Percentiles rank a stretch among this genome's conserved stretches.
Conservation (phyloP, 1,140 invertebrate genomes). For the Oscheius sp. region DNA sequence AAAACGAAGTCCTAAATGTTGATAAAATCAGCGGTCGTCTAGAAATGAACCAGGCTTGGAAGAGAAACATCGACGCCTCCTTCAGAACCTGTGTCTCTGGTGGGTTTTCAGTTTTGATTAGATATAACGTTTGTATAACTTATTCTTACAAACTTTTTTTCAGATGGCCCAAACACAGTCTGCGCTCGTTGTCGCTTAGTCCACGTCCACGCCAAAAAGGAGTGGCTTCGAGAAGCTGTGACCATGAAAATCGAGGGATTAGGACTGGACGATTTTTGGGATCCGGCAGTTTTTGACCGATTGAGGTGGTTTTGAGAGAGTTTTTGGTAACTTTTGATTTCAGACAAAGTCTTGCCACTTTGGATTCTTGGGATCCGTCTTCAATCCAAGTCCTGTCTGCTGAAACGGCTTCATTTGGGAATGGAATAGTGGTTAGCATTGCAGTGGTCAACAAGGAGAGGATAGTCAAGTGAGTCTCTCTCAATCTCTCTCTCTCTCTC, state of each 20-base stretch:
- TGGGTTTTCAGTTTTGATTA: slow-evolving; percentile 63
- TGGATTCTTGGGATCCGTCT: slow-evolving; percentile 25
- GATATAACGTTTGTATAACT: slow-evolving; percentile 5
- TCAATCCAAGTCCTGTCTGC: slow-evolving; percentile 25
- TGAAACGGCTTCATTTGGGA: background rate
- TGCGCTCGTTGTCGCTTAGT: slow-evolving; percentile 67
- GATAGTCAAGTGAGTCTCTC: background rate
- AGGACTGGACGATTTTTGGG: slow-evolving; percentile 86
- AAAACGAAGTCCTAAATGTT: slow-evolving; percentile 52
- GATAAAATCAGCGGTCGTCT: slow-evolving; percentile 47
- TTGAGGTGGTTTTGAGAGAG: slow-evolving; percentile 65
- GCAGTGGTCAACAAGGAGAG: slow-evolving; percentile 11
- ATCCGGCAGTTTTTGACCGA: slow-evolving; percentile 76
- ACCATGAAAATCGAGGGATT: slow-evolving; percentile 88
- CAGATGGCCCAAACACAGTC: slow-evolving; percentile 66
- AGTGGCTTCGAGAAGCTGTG: slow-evolving; percentile 90
- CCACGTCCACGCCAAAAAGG: slow-evolving; percentile 76
- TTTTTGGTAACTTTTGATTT: slow-evolving; percentile 63
- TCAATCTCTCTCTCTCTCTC: too few relatives aligned
- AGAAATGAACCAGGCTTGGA: slow-evolving; percentile 72
- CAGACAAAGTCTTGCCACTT: slow-evolving; percentile 64
- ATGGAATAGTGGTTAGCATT: background rate
- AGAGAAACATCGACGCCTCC: slow-evolving; percentile 85
- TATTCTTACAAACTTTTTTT: slow-evolving; percentile 39
- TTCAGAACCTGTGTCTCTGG: slow-evolving; percentile 89